Evolutionary conservation across 2,888 invertebrate species (phyloP), one percentile per base, ranked within the genome.

Genomic region (Dryocosmus kuriphilus): DNA sequence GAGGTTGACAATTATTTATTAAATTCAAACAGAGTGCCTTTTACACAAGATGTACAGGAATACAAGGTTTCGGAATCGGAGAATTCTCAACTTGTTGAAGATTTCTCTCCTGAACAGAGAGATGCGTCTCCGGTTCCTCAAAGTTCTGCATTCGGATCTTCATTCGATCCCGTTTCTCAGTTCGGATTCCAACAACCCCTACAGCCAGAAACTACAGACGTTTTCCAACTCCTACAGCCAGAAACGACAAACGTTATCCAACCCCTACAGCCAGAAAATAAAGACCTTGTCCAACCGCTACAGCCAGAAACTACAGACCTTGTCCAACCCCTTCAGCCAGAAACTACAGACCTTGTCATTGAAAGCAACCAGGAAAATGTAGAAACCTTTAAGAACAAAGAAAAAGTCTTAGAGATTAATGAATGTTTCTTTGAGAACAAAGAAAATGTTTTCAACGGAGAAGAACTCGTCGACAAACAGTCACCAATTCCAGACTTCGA

Each of bases 401-500:
- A 46, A 8, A 46, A 46, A 7, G 1, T 67, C 27, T 46, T 51
- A 0, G 24, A 57, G 24, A 46, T 27, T 35, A 35, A 35, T 35
- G 35, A 1, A 35, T 35, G 35, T 11, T 35, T 35, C 35, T 35
- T 35, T 35, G 35, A 46, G 22, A 67, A 41, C 16, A 67, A 41
- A 19, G 41, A 67, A 8, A 30, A 46, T 19, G 3, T 51, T 46
- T 67, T 51, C 14, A n/a, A 51, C 6, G 24, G 24, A 32, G 27
- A 30, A 27, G 67, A 71, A 27, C 30, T 19, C 19, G 1, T 71
- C 6, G 67, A 71, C 1, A 71, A 71, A 11, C 19, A n/a, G 0
- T 51, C 75, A 3, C 63, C 73, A 22, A 63, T 57, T 38, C 22
- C 62, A 14, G 73, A 78, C n/a, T 75, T 61, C 19, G 65, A 77